Base-by-base conservation (phyloP, 2,797 vertebrate species). In the Chelidonichthys spinosus region DNA sequence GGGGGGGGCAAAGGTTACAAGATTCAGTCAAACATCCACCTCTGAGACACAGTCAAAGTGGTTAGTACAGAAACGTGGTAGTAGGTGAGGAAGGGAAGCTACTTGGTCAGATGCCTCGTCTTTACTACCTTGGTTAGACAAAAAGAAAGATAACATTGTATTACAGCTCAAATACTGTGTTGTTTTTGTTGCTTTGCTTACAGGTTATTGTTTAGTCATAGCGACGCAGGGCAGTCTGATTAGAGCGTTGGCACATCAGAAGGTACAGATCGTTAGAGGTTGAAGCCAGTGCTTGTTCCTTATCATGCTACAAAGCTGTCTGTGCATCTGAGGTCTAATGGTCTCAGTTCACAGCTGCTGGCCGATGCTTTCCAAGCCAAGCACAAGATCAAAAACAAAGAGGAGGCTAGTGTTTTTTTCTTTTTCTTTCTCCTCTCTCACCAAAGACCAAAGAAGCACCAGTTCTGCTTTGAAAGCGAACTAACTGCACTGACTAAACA, bases 21-120 rank as follows among this genome's bases (percentile, higher is more conserved):
- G 90, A 90, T 95, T 95, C 94, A 95, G 94, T 95, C 94, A 91
- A 90, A 81, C 81, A 85, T 92, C 85, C 76, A 84, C 86, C 90
- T 92, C 87, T 86, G 86, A 93, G 90, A 90, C 84, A 80, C 87
- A 78, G 85, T 88, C 78, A 89, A 91, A 95, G 93, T 93, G 94
- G 94, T 95, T 94, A 93, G 85, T 90, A 90, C 59, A 87, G 74
- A 78, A 78, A 89, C 56, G 74, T 67, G 68, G 65, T 50, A 68
- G 63, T 4, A 39, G 39, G 49, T 39, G 7, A 17, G 58, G 52
- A 73, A 53, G 62, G 25, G 53, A 49, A 53, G 63, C 69, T 72
- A 74, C 54, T 69, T 46, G 66, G 68, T 79, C 14, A 66, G 72
- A 75, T 53, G 83, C 53, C 71, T 83, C 63, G 65, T 40, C 35